These are phyloP conservation scores for Cuniculus paca DNA, from an alignment of 2,797 vertebrate species.

Conservation along the genomic window DNA sequence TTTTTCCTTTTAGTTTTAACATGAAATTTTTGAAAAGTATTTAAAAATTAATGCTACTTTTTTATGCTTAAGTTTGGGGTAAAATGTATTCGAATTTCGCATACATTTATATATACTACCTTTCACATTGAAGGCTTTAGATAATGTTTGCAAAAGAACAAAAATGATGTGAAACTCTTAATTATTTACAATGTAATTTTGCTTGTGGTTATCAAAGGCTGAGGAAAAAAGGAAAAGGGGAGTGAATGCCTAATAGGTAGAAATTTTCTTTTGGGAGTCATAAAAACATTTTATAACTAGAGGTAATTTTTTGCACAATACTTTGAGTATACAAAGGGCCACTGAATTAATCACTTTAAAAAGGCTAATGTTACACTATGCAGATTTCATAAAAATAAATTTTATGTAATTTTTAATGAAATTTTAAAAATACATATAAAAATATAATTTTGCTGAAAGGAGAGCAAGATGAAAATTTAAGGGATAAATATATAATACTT, in stretches of 20 bases:
- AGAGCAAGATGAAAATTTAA: conserved; percentile 5
- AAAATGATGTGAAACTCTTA: conserved; percentile 38
- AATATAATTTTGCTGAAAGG: neutral
- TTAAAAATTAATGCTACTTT: neutral
- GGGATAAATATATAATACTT: neutral
- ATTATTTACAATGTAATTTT: conserved; percentile 31
- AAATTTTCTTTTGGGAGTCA: neutral
- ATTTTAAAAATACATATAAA: neutral
- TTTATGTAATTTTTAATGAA: neutral
- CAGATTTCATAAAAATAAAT: neutral
- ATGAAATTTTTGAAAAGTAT: neutral
- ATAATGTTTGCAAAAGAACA: neutral
- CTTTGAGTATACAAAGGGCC: neutral
- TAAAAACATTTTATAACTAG: neutral
- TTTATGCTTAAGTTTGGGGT: neutral
- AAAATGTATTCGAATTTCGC: neutral
- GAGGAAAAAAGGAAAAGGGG: neutral
- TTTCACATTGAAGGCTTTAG: neutral
- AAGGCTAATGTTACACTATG: neutral
- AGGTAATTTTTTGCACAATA: neutral
- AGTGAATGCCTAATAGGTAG: neutral
- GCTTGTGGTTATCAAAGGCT: neutral
- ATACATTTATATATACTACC: neutral
- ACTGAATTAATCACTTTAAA: neutral
- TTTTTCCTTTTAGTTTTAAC: conserved; percentile 25